These are phyloP conservation scores for Pseudomyrmex pallidus DNA, from an alignment of 1,140 invertebrate genomes.

Conservation along the genomic window DNA sequence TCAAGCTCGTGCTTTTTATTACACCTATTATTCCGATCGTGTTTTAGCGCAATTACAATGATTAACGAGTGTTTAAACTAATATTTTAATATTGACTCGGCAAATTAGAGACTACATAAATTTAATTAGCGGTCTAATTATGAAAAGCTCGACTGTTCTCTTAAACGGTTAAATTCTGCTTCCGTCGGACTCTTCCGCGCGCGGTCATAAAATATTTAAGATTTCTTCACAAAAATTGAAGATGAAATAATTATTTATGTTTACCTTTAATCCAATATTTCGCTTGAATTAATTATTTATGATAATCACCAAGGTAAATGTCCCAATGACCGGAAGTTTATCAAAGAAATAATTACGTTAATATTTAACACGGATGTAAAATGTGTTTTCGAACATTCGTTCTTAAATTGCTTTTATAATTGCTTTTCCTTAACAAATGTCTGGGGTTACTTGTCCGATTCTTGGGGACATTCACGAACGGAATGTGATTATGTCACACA, in stretches of 20 bases:
- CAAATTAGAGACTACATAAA: background rate
- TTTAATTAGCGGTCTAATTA: slow-evolving; percentile 3
- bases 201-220: background rate
- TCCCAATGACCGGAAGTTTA: too few relatives aligned
- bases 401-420: too few relatives aligned
- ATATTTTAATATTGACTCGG: background rate
- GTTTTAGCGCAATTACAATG: background rate
- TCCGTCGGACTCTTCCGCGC: background rate
- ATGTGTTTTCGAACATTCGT: too few relatives aligned
- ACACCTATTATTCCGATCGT: background rate
- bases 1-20: background rate
- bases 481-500: too few relatives aligned
- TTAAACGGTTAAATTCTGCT: background rate
- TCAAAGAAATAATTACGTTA: too few relatives aligned
- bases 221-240: background rate
- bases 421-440: too few relatives aligned
- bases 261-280: too few relatives aligned
- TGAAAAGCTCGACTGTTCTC: background rate
- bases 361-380: too few relatives aligned
- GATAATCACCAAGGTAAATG: too few relatives aligned
- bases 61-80: slow-evolving; percentile 15
- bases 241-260: background rate
- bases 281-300: too few relatives aligned
- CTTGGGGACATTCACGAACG: too few relatives aligned
- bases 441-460: too few relatives aligned